phyloP scores from a whole-genome alignment of 2,113 vertebrate species.

The Clarias batrachus region DNA sequence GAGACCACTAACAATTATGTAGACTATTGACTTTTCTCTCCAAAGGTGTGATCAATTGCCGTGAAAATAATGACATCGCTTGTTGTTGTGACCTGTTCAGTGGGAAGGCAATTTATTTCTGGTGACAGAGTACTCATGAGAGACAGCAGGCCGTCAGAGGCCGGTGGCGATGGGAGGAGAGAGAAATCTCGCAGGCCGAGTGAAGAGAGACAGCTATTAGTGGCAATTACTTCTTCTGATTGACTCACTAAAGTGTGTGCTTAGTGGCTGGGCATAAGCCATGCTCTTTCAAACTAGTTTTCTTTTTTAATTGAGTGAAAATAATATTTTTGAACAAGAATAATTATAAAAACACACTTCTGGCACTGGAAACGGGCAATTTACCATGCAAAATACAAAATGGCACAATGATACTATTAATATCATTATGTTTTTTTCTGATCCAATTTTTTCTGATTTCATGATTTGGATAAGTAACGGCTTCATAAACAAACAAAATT shows the following conservation, averaged over 20 bases:
- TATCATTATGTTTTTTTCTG: conserved; percentile 11
- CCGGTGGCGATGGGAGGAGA: conserved; percentile 60
- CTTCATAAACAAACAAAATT: conserved; percentile 1
- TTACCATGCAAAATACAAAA: neutral
- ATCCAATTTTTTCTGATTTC: conserved; percentile 7
- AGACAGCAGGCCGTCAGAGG: conserved; percentile 64
- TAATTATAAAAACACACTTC: conserved; percentile 15
- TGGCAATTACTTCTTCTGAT: conserved; percentile 49
- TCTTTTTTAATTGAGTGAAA: conserved; percentile 10
- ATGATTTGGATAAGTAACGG: conserved; percentile 2
- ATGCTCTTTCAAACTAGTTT: conserved; percentile 19
- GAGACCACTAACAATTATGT: conserved; percentile 77
- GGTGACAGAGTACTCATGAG: conserved; percentile 73
- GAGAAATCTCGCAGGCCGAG: conserved; percentile 45
- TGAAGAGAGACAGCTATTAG: conserved; percentile 53
- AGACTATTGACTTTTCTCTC: conserved; percentile 79
- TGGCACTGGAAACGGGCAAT: neutral
- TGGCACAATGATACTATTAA: conserved; percentile 6
- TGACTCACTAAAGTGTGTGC: conserved; percentile 48
- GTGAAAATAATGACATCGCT: conserved; percentile 78
- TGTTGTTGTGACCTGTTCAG: conserved; percentile 80
- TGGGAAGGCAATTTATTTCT: conserved; percentile 78
- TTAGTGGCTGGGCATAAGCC: conserved; percentile 8
- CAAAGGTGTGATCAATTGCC: conserved; percentile 78
- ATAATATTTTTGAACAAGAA: conserved; percentile 23